Percentiles rank a stretch among this genome's conserved stretches.
Conservation (phyloP, 2,113 vertebrate genomes). For the Corythaixoides concolor region DNA sequence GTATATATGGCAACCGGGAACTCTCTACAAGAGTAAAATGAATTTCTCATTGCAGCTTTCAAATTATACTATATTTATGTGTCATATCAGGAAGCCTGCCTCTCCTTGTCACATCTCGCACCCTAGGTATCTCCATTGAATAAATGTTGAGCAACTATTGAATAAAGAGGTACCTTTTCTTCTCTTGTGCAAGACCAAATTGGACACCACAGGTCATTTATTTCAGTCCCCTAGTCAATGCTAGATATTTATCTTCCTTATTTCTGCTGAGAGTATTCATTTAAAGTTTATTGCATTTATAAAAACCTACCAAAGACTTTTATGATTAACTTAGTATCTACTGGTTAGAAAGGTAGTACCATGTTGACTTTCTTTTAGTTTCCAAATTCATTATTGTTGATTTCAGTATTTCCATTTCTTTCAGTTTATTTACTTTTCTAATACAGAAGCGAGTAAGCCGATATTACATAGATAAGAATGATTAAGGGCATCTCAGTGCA, state of each 20-base stretch:
- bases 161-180: not conserved
- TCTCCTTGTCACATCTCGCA: not conserved
- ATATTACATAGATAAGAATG: not conserved
- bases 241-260: not conserved
- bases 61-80: not conserved
- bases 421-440: not conserved
- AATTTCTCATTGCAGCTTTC: not conserved
- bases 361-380: not conserved
- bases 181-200: not conserved
- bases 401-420: not conserved
- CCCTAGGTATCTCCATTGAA: not conserved
- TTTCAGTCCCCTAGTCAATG: not conserved
- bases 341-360: not conserved
- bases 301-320: not conserved
- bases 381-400: not conserved
- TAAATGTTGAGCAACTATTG: not conserved
- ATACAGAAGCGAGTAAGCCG: not conserved
- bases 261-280: not conserved
- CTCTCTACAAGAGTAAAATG: not conserved
- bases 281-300: not conserved
- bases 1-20: not conserved
- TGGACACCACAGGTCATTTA: not conserved
- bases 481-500: not conserved
- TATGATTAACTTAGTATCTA: not conserved
- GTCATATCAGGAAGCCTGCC: not conserved